Evolutionary conservation across 2,113 vertebrate genomes (phyloP), one percentile per base, ranked within the genome.

Genomic region (Clarias macrocephalus): DNA sequence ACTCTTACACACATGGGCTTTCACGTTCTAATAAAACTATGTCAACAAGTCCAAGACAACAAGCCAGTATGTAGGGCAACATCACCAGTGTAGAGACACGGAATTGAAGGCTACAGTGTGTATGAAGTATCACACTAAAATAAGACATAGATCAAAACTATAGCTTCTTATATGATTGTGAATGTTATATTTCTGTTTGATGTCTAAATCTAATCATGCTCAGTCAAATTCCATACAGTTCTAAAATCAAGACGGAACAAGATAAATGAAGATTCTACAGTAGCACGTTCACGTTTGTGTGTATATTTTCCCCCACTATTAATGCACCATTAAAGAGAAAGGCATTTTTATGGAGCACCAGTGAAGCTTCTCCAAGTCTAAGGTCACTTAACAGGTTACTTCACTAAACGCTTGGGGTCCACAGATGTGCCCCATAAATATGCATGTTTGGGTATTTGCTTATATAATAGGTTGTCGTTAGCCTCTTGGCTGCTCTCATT

Each of bases 1-100:
- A 62, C 54, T 72, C 48, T 59, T 60, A 59, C 59, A 87, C 54
- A 73, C 72, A 30, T 62, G 68, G 19, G 25, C 57, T 84, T 85
- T 75, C 82, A 89, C 23, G 5, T 77, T 87, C 81, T 87, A 77
- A 80, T 84, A 84, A 86, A 89, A n/a, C 65, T 28, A 70, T 42
- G 57, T 84, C 76, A 89, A 87, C 75, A 89, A 30, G 23, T 25
- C 25, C 12, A 68, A 86, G 75, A 87, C 85, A 48, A 66, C 33
- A 57, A 66, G 59, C 28, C 19, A 59, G 30, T 48, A 60, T 87
- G 52, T 18, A 84, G 56, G 56, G 28, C 73, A 75, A 82, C 12
- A 59, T 72, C 16, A 56, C 63, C 54, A 84, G 0, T 48, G 30
- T 68, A n/a, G 63, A 25, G 63, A 80, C n/a, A 70, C 19, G 33